Evolutionary conservation across 1,140 invertebrate genomes (phyloP).

Genomic region (Drosophila ficusphila): DNA sequence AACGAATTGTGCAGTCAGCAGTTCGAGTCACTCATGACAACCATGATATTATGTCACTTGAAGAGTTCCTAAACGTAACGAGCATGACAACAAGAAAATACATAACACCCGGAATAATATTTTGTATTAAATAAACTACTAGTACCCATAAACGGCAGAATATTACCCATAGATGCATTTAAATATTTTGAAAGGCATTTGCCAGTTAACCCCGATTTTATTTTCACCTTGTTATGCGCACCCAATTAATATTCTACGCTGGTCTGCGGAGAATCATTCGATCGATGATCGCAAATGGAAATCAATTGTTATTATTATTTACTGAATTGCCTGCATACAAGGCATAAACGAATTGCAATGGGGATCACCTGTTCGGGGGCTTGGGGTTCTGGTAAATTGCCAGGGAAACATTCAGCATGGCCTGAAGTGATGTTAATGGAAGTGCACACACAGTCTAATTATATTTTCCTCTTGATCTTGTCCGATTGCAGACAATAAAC

Average conservation of each 20-base stretch:
- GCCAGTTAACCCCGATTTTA: neutral
- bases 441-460: slow-evolving; percentile 16
- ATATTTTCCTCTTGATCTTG: neutral
- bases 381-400: neutral
- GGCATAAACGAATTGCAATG: neutral
- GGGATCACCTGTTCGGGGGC: slow-evolving; percentile 3
- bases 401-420: slow-evolving; percentile 11
- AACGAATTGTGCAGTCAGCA: slow-evolving; percentile 41
- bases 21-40: slow-evolving; percentile 13
- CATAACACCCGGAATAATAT: too few relatives aligned
- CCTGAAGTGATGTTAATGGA: slow-evolving; percentile 32
- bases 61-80: neutral
- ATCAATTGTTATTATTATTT: slow-evolving; percentile 35
- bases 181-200: too few relatives aligned
- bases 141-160: too few relatives aligned
- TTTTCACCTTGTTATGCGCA: neutral
- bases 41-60: slow-evolving; percentile 1
- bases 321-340: slow-evolving; percentile 6
- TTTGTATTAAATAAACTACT: too few relatives aligned
- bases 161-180: too few relatives aligned
- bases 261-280: neutral
- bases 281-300: slow-evolving; percentile 11
- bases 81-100: too few relatives aligned
- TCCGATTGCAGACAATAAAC: slow-evolving; percentile 87
- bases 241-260: neutral